Percentiles rank a stretch among this genome's conserved stretches.
Conservation (phyloP, 2,888 invertebrate species). For the Dioctria rufipes region DNA sequence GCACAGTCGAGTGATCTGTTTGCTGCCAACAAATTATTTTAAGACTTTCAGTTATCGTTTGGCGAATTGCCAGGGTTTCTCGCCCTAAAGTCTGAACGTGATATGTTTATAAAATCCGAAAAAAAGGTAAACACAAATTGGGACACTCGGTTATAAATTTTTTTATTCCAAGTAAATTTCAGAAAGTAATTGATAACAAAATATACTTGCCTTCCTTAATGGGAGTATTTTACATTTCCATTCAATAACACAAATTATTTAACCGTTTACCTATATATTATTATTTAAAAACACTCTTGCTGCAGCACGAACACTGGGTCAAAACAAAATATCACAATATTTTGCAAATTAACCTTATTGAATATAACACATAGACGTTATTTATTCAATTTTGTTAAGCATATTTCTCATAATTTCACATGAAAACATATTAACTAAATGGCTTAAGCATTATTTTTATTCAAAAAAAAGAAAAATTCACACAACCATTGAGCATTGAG, state of each 20-base stretch:
- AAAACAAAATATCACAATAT: too few species aligned
- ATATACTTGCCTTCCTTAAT: not conserved
- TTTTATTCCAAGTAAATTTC: not conserved
- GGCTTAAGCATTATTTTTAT: not conserved
- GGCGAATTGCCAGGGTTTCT: constrained; percentile 27
- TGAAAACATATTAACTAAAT: not conserved
- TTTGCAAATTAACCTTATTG: too few species aligned
- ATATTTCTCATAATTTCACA: too few species aligned
- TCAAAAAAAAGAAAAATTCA: not conserved
- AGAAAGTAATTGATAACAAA: not conserved
- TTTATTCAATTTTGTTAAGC: too few species aligned
- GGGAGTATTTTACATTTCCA: not conserved
- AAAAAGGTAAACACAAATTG: not conserved
- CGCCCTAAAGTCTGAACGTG: constrained; percentile 41
- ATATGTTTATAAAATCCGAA: not conserved
- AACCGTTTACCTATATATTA: not conserved
- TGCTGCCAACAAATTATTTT: constrained; percentile 18
- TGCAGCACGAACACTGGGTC: too few species aligned
- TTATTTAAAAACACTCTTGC: too few species aligned
- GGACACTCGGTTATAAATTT: not conserved
- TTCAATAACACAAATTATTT: not conserved
- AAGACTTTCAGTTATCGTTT: constrained; percentile 5
- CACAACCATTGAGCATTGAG: not conserved
- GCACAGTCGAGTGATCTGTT: not conserved
- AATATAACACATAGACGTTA: too few species aligned